Evolutionary conservation across 2,888 invertebrate species (phyloP), one percentile per base, ranked within the genome.

Genomic region (Thecocarcelia acutangulata): DNA sequence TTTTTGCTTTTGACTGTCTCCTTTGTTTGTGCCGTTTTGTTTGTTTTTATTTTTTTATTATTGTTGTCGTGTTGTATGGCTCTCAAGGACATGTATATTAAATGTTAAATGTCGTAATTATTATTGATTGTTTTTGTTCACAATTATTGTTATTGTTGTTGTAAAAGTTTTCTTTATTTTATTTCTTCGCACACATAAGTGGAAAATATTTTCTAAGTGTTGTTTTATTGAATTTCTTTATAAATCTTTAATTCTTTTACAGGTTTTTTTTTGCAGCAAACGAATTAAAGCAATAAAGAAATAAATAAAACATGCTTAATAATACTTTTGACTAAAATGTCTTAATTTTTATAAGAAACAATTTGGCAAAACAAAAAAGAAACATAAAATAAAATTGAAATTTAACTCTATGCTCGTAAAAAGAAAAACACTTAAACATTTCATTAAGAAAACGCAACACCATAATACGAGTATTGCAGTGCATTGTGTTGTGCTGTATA

Each of bases 41-140:
- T 5, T 33, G 9, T 33, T 33, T 3, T 5, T 33, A 17, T 15
- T 56, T 40, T 63, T 13, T 33, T 48, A 5, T 28, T 52, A 15
- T 33, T 12, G 37, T 15, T 56, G 50, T 63, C 17, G 46, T 74
- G 42, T 68, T 66, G 40, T 64, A 61, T 46, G 73, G 66, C 66
- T 82, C 70, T 82, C 82, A 82, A 82, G 82, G 82, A 82, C 82
- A 54, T 46, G 64, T 48, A 61, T 70, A 82, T 78, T 70, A 82
- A 82, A 78, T 82, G 82, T 78, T 82, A 82, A 82, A 82, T 82
- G 82, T 82, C 82, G 82, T 82, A 66, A 82, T 82, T 82, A 78
- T 83, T 79, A 79, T 77, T 80, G 76, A 77, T 66, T 80, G 64
- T 73, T 81, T 66, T 58, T 58, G 40, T 80, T 28, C 17, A 66